Evolutionary conservation across 1,140 invertebrate genomes (phyloP), one percentile per base, ranked within the genome.

Genomic region (Drosophila novamexicana): DNA sequence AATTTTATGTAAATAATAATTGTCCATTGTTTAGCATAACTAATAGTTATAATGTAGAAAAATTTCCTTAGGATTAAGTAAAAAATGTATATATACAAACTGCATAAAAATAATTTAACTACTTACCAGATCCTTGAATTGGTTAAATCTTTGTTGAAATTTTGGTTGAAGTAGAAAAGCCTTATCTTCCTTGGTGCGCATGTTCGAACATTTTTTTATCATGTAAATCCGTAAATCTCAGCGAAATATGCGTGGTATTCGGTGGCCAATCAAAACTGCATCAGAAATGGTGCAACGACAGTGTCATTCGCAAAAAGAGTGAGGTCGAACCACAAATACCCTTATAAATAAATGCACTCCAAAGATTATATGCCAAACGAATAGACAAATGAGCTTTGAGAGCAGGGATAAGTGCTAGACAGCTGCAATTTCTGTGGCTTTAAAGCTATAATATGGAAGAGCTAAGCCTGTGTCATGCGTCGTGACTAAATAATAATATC

Each of bases 221-320:
- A 50, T 50, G 22, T 22, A n/a, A 57, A 47, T 18, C 49, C 29
- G 66, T 39, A 69, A 62, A 69, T 61, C 66, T 37, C 12, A 16
- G 57, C 49, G 10, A 40, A 29, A 61, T 45, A 69, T 39, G 52
- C 57, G 36, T 39, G 56, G 39, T 50, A 54, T 62, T 69, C 57
- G 50, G 40, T 61, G 53, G 57, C 49, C 66, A 63, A 70, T 63
- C 58, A 63, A 62, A 70, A 40, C 42, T 39, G 50, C 39, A 63
- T 40, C 14, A 45, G 44, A 52, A 68, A 52, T 50, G 45, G 54
- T 7, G 34, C 18, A 8, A 29, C 7, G 16, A 8, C 16, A 12
- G 2, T 4, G 53, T 1, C 1, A 3, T 2, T 14, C 10, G 2
- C 1, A 14, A 10, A 1, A 7, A 7, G 5, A 10, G 4, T 1